phyloP scores from a whole-genome alignment of 2,797 vertebrate genomes.

The Anabacerthia variegaticeps region DNA sequence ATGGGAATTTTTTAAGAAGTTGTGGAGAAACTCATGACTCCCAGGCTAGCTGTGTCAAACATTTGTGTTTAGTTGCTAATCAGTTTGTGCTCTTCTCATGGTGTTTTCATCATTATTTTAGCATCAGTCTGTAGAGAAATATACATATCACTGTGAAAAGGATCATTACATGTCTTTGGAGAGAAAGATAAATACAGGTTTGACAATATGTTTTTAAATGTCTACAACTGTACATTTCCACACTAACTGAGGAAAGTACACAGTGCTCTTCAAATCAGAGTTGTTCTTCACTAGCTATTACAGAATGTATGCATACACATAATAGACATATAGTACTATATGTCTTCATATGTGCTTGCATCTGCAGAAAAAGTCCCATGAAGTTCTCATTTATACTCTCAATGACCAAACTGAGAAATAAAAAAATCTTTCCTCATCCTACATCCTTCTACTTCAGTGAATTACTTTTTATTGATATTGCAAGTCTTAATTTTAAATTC shows the following conservation, averaged over 20 bases:
- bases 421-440: not conserved
- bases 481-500: constrained; percentile 27
- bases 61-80: not conserved
- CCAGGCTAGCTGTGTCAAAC: not conserved
- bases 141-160: not conserved
- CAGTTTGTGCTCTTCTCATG: not conserved
- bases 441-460: not conserved
- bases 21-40: not conserved
- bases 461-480: constrained; percentile 15
- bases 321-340: not conserved
- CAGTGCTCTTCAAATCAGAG: not conserved
- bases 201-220: not conserved
- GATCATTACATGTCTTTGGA: not conserved
- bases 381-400: not conserved
- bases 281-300: not conserved
- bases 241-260: not conserved
- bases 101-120: not conserved
- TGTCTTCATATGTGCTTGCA: not conserved
- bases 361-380: not conserved
- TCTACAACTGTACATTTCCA: not conserved
- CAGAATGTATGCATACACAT: not conserved
- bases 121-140: not conserved
- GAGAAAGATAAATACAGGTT: not conserved
- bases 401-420: not conserved
- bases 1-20: not conserved